Percentiles rank a stretch among this genome's conserved stretches.
These are phyloP conservation scores for Diachrysia chrysitis DNA, from an alignment of 2,888 invertebrate genomes.

Conservation along the genomic window DNA sequence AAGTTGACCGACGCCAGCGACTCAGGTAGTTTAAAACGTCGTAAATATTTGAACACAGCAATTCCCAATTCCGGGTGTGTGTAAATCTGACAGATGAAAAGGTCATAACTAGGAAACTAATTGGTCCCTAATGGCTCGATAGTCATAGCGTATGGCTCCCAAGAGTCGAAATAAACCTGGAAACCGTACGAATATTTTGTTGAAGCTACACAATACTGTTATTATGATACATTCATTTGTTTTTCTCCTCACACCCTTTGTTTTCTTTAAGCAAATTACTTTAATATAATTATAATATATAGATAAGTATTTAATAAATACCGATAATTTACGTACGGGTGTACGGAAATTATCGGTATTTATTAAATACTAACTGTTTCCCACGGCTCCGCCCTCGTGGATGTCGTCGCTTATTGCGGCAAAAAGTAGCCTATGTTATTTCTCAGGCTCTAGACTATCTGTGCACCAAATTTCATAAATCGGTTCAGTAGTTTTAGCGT, in stretches of 20 bases:
- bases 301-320: no score
- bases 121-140: constrained; percentile 75
- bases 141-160: constrained; percentile 74
- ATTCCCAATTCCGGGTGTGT: constrained; percentile 62
- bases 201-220: constrained; percentile 37
- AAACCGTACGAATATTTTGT: constrained; percentile 48
- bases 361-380: no score
- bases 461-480: no score
- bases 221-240: constrained; percentile 22
- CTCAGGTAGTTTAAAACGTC: constrained; percentile 53
- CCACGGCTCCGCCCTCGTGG: no score
- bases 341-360: constrained; percentile 10
- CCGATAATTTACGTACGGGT: no score
- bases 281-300: no score
- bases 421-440: no score
- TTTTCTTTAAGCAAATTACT: constrained; percentile 1
- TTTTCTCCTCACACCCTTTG: constrained; percentile 10
- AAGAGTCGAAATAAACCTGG: constrained; percentile 59
- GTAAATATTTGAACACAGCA: constrained; percentile 59
- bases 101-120: constrained; percentile 82
- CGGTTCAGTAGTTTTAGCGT: no score
- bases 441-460: no score
- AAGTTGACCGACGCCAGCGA: constrained; percentile 24
- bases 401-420: no score
- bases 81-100: constrained; percentile 77